A percentile compares a stretch with the other conserved stretches of the same genome.
These are phyloP conservation scores for Calliphora vicina DNA, from an alignment of 1,140 invertebrate genomes.

Conservation along the genomic window DNA sequence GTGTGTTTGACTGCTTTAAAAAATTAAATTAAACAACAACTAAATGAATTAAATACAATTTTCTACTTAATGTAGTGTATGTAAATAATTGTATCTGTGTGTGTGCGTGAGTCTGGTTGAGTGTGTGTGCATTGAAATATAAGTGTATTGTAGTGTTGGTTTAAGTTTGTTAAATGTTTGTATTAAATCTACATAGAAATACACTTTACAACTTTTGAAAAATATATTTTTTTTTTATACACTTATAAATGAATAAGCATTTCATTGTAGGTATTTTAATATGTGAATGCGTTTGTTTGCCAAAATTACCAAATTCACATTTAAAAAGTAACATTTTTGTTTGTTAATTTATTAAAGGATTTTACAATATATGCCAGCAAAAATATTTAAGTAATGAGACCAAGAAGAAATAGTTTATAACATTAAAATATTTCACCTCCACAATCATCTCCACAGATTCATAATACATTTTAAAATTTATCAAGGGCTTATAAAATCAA, in stretches of 20 bases:
- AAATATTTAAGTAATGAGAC: too few relatives aligned
- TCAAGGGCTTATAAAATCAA: too few relatives aligned
- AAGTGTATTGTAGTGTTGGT: not conserved
- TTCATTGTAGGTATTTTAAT: too few relatives aligned
- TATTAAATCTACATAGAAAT: constrained; percentile 26
- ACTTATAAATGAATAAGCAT: too few relatives aligned
- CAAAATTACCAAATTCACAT: too few relatives aligned
- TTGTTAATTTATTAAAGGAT: not conserved
- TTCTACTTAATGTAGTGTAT: not conserved
- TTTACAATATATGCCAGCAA: too few relatives aligned
- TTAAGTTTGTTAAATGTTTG: not conserved
- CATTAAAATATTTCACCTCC: too few relatives aligned
- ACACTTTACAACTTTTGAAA: constrained; percentile 26
- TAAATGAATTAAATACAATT: constrained; percentile 27
- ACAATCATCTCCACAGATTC: too few relatives aligned
- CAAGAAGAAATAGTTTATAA: too few relatives aligned
- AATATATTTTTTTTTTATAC: not conserved
- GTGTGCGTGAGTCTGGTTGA: not conserved
- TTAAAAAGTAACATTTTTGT: not conserved
- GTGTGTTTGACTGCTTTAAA: not conserved
- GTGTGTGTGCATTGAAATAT: not conserved
- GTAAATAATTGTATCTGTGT: not conserved
- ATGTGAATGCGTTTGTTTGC: too few relatives aligned
- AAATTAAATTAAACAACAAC: constrained; percentile 32
- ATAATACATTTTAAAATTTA: too few relatives aligned